Percentiles rank a stretch among this genome's conserved stretches.
phyloP scores from a whole-genome alignment of 2,113 vertebrate species.

The Ivindomyrus marchei region DNA sequence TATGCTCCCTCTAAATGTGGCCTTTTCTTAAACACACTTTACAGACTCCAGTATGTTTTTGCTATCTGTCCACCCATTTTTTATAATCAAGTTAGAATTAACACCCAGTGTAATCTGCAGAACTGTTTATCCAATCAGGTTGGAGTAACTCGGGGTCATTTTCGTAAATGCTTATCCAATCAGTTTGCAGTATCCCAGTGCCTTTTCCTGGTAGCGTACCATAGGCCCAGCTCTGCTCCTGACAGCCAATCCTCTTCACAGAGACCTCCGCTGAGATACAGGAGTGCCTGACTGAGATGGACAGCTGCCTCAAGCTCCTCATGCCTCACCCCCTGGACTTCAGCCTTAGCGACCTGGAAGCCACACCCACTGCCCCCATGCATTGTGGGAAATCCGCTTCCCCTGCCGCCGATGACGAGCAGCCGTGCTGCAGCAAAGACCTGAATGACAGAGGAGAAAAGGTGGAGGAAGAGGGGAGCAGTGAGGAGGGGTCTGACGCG shows the following conservation, averaged over 20 bases:
- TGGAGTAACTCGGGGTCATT: background rate
- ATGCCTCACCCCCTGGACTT: slow-evolving; percentile 64
- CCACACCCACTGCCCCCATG: background rate
- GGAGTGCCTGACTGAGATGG: slow-evolving; percentile 71
- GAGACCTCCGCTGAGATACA: slow-evolving; percentile 69
- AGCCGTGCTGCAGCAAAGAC: slow-evolving; percentile 81
- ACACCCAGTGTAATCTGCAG: background rate
- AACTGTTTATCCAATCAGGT: background rate
- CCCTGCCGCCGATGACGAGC: slow-evolving; percentile 48
- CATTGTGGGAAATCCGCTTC: background rate
- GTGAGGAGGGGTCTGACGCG: background rate
- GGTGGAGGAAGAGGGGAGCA: background rate
- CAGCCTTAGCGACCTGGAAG: background rate
- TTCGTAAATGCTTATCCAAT: background rate
- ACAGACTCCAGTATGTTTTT: background rate
- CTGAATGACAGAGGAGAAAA: slow-evolving; percentile 24
- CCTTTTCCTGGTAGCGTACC: background rate
- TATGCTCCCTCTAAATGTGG: background rate
- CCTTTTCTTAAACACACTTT: background rate
- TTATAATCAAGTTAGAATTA: background rate
- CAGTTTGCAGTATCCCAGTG: background rate
- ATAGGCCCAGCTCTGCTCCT: background rate
- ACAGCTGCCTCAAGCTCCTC: slow-evolving; percentile 77
- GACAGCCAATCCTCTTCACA: slow-evolving; percentile 35
- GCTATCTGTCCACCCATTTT: background rate